Conservation (phyloP, 1,140 invertebrate species). For the Drosophila melanica region DNA sequence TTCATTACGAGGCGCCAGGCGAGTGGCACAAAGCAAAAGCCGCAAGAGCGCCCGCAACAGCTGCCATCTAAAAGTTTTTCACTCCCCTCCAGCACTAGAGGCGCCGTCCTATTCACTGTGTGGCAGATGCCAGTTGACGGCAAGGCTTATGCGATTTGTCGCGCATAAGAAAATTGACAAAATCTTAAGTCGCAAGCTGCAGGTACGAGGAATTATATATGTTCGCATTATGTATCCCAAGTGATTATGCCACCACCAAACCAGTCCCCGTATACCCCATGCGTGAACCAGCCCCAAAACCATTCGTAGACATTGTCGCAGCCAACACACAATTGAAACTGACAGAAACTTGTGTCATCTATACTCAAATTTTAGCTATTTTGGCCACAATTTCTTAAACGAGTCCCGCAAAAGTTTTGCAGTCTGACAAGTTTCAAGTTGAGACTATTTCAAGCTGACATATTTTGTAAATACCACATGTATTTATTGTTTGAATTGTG, state of each 20-base stretch:
- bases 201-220: conserved; percentile 27
- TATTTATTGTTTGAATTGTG: conserved; percentile 24
- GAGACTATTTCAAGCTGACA: not conserved
- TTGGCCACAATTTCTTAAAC: conserved; percentile 14
- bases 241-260: conserved; percentile 17
- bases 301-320: not conserved
- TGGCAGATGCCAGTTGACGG: not conserved
- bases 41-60: conserved; percentile 56
- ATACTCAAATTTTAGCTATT: conserved; percentile 14
- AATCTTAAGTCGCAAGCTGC: conserved; percentile 25
- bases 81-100: not conserved
- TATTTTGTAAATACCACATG: conserved; percentile 1
- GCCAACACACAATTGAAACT: conserved; percentile 5
- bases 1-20: conserved; percentile 59
- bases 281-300: not conserved
- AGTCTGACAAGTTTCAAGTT: not conserved
- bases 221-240: conserved; percentile 35
- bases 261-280: not conserved
- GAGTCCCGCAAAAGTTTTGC: conserved; percentile 10
- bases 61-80: conserved; percentile 51
- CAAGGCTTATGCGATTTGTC: conserved; percentile 36
- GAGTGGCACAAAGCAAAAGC: conserved; percentile 31
- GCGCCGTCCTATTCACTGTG: too few relatives aligned
- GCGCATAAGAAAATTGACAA: conserved; percentile 32
- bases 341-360: conserved; percentile 16